Evolutionary conservation across 2,888 invertebrate genomes (phyloP), one percentile per base, ranked within the genome.

Genomic region (Clivina fossor): DNA sequence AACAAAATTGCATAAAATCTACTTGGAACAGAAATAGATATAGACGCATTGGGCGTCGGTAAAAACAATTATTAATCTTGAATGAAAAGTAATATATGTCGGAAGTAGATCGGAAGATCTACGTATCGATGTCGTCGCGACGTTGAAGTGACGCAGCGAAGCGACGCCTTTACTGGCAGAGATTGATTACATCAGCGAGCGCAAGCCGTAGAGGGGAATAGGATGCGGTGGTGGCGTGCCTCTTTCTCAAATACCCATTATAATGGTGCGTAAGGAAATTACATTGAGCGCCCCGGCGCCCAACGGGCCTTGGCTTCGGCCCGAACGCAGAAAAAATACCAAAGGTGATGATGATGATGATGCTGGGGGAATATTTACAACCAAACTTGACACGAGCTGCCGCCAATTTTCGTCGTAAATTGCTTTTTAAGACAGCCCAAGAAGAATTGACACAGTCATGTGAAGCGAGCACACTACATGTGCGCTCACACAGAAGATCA

Each of bases 251-350:
- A 53, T 53, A 53, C 37, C 53, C 53, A 53, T 53, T 53, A 53
- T 53, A 53, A 53, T 43, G 53, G 53, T 53, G 53, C 53, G 53
- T 53, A 53, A 53, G 53, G 53, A 53, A 53, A 53, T 53, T 53
- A 53, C 53, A 53, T 53, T 44, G 53, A n/a, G n/a, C n/a, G n/a
- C n/a, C n/a, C n/a, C n/a, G n/a, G n/a, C n/a, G n/a, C n/a, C n/a
- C n/a, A n/a, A n/a, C n/a, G n/a, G n/a, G 53, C 53, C 43, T 53
- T 37, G 44, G 35, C 44, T 53, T 44, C 28, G 2, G 37, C 16
- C 5, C 48, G 37, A 33, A 18, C 33, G 24, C 44, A 37, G 53
- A 53, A 44, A 53, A 53, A 53, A 53, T 44, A 53, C 53, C 53
- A 44, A 53, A 53, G 53, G 53, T 53, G 53, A 44, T 53, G 53